Base-by-base conservation (phyloP, 2,113 vertebrate species). In the Coturnix japonica region DNA sequence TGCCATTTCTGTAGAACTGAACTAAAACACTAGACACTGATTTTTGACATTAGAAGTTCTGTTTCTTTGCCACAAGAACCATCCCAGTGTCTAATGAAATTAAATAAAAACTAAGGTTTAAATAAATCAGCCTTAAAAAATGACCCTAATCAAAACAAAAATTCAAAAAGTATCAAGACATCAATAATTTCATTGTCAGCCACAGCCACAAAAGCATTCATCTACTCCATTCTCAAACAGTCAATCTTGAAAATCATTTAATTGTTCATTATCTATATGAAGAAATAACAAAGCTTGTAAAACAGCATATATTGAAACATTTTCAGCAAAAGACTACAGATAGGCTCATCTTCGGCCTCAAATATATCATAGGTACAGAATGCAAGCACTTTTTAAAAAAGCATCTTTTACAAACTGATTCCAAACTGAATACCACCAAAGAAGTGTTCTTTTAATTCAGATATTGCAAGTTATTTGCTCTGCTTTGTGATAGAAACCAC, bases 241-340 rank as follows among this genome's bases (percentile, higher is more conserved):
- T 30, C 53, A 31, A 82, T 74, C 51, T 70, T 70, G 10, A 75
- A 60, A 75, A 60, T 43, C 11, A 19, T 87, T 90, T 65, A 10
- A 70, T 73, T 89, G 41, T 22, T 7, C 30, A 37, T 60, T 76
- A 63, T 19, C 9, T 64, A 70, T 3, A 54, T 5, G 89, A 77
- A 70, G 39, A 59, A 82, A 63, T 17, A 89, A 63, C 4, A 44
- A 46, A 81, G 66, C 37, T 69, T 95, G 28, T 37, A 80, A 78
- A 82, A 77, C 61, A 67, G 56, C 41, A 26, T 37, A 77, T 51
- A 71, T 25, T 47, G 3, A 77, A 85, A 60, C 15, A 20, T 41
- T 91, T 83, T 51, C 87, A 66, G 22, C 7, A 86, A 72, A 13
- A 61, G 31, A 43, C 37, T 53, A 33, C 4, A 69, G 26, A 77